Evolutionary conservation across 2,113 vertebrate genomes (phyloP).

Genomic region (Corythoichthys haematopterus): DNA sequence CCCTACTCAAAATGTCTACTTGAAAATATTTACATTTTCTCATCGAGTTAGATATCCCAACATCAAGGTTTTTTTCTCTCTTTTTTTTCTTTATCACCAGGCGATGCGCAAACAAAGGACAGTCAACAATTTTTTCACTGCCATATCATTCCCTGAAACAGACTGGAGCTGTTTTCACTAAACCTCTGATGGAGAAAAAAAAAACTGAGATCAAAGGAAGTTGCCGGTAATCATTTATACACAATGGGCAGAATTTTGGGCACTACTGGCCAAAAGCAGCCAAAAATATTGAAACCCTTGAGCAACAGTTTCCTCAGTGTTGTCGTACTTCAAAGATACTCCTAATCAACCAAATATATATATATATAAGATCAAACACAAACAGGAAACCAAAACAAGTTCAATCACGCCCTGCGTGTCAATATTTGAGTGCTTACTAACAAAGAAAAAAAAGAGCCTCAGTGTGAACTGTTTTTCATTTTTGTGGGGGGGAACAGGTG

Average conservation of each 20-base stretch:
- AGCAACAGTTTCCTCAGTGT: not conserved
- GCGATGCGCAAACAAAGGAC: constrained; percentile 55
- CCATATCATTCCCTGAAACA: constrained; percentile 57
- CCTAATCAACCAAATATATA: constrained; percentile 21
- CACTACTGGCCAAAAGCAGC: not conserved
- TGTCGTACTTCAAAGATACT: not conserved
- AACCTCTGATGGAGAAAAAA: constrained; percentile 40
- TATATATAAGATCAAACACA: constrained; percentile 23
- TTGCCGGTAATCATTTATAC: not conserved
- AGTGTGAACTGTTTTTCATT: constrained; percentile 20
- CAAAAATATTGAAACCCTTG: not conserved
- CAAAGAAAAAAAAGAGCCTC: constrained; percentile 21
- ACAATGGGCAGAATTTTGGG: not conserved
- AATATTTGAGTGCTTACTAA: constrained; percentile 21
- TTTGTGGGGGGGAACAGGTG: constrained; percentile 27
- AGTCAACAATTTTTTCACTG: constrained; percentile 42
- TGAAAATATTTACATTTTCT: constrained; percentile 70
- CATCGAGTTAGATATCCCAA: constrained; percentile 59
- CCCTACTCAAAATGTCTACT: constrained; percentile 63
- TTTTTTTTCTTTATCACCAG: constrained; percentile 44
- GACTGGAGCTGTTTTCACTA: constrained; percentile 41
- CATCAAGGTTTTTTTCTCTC: constrained; percentile 56
- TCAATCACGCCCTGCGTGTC: not conserved
- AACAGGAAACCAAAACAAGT: constrained; percentile 8
- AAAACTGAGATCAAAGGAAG: constrained; percentile 2